Conservation (phyloP, 2,113 vertebrate genomes). For the Cyanoliseus patagonus region DNA sequence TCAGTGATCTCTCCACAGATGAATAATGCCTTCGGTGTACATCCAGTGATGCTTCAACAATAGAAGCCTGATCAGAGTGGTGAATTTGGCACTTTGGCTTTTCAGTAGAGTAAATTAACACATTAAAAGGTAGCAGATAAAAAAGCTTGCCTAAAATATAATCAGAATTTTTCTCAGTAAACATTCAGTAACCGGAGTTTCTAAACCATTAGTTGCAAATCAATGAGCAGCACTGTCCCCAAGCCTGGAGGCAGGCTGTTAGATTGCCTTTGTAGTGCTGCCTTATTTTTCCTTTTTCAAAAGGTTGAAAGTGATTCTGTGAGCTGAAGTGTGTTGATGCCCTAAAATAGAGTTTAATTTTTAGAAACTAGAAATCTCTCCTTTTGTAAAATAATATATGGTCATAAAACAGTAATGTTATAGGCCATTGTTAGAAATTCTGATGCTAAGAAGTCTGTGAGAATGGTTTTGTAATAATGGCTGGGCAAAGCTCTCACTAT, state of each 20-base stretch:
- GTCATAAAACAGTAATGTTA: background rate
- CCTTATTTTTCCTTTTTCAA: background rate
- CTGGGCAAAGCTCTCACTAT: background rate
- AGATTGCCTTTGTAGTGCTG: conserved; percentile 25
- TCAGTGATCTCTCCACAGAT: conserved; percentile 7
- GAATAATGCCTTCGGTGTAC: conserved; percentile 39
- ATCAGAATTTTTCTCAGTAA: conserved; percentile 43
- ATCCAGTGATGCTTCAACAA: conserved; percentile 19
- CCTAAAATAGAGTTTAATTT: background rate
- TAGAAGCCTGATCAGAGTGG: conserved; percentile 24
- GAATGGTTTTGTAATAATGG: background rate
- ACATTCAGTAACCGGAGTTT: background rate
- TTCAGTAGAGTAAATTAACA: conserved; percentile 47
- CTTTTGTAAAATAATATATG: background rate
- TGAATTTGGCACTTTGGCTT: conserved; percentile 52
- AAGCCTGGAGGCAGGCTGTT: background rate
- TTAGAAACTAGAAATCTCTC: background rate
- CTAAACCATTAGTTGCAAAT: background rate
- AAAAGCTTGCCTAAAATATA: conserved; percentile 28
- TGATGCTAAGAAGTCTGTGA: background rate
- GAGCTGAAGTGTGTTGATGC: background rate
- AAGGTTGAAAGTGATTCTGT: conserved; percentile 3
- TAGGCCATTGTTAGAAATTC: background rate
- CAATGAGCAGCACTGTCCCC: conserved; percentile 8
- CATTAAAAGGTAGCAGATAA: conserved; percentile 60